Base-by-base conservation (phyloP, 2,888 invertebrate species). In the Plagiodera versicolora region DNA sequence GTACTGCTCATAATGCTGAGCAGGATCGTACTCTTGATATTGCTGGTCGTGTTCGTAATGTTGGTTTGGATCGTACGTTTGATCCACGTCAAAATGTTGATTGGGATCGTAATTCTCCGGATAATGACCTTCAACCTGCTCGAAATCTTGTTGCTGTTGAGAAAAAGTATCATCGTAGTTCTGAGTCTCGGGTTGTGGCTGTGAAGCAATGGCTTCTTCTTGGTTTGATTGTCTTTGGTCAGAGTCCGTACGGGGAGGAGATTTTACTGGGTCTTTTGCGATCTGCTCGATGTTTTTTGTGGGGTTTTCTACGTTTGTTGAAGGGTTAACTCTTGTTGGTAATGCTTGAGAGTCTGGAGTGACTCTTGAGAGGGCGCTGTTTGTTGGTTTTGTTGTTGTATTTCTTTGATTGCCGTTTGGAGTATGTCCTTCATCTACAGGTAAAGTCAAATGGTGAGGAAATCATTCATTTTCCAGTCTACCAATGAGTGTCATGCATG, bases 371-470 rank as follows among this genome's bases (percentile, higher is more conserved):
- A 44, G 20, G 52, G 32, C 45, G 17, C 24, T 48, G 30, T 18
- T 20, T 49, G 49, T 49, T 58, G 52, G 58, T 20, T 53, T 53
- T 45, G 64, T 18, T 48, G 54, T 72, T 73, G 72, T 63, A 68
- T 69, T 56, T 75, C 70, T 70, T 72, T 72, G 70, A 74, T 66
- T 70, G 70, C 70, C 70, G 67, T 67, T 64, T 68, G 71, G 50
- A 72, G 68, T 65, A 72, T 69, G 67, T 62, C 70, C 70, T 64
- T 74, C 75, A 73, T 75, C 76, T 76, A 60, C 16, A 65, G 59
- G 30, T 32, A 53, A 17, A 45, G 3, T 24, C 24, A 24, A 6
- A 24, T 24, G 24, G 24, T 24, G 6, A 3, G 24, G 6, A 24
- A 24, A 24, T 3, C 6, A 24, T 3, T 24, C 24, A 6, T 24